A percentile compares a stretch with the other conserved stretches of the same genome.
These are phyloP conservation scores for Scylla paramamosain DNA, from an alignment of 1,140 invertebrate genomes.

Conservation along the genomic window DNA sequence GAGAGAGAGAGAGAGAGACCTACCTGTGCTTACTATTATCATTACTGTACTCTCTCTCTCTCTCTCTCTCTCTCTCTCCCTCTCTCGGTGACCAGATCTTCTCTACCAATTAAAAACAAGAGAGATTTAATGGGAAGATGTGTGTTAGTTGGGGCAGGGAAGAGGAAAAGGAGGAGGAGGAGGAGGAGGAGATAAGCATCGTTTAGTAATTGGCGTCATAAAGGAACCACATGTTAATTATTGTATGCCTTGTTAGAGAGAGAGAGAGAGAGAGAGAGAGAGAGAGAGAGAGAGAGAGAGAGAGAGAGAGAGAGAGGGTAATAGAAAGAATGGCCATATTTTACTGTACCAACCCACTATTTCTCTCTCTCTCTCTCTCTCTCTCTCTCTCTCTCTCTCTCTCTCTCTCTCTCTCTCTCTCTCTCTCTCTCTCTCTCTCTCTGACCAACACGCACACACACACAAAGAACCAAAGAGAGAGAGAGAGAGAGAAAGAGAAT, in stretches of 20 bases:
- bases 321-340: not conserved
- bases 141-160: too few relatives aligned
- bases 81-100: not conserved
- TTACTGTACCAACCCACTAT: not conserved
- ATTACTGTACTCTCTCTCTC: constrained; percentile 12
- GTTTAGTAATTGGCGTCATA: not conserved
- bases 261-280: constrained; percentile 39
- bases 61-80: constrained; percentile 16
- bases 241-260: not conserved
- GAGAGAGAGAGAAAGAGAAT: too few relatives aligned
- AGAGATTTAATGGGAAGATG: too few relatives aligned
- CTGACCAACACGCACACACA: too few relatives aligned
- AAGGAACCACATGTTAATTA: not conserved
- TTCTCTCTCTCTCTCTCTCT: too few relatives aligned
- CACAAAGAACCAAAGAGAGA: too few relatives aligned
- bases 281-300: constrained; percentile 33
- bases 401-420: not conserved
- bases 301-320: constrained; percentile 1
- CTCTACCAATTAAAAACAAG: not conserved
- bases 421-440: too few relatives aligned
- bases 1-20: too few relatives aligned
- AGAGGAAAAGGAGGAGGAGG: not conserved
- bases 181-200: not conserved
- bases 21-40: too few relatives aligned
- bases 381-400: constrained; percentile 23